These are phyloP conservation scores for Oenanthe melanoleuca DNA, from an alignment of 2,113 vertebrate species.

Conservation along the genomic window DNA sequence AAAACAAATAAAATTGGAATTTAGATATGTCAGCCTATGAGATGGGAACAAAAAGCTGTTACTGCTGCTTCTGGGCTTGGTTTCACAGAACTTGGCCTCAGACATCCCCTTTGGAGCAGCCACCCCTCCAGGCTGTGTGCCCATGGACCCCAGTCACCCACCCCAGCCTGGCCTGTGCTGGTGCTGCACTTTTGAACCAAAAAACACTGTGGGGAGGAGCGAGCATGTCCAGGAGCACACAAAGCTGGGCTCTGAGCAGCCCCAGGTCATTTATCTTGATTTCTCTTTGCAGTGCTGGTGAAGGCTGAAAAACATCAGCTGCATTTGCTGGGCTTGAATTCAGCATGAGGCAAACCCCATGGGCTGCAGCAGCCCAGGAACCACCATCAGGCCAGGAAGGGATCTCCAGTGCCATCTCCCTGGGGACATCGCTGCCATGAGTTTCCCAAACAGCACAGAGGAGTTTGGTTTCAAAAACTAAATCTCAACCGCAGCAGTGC, in stretches of 20 bases:
- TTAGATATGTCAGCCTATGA: not conserved
- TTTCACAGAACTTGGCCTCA: not conserved
- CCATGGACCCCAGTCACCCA: not conserved
- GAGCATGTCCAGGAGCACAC: not conserved
- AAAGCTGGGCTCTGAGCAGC: not conserved
- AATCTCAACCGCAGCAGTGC: not conserved
- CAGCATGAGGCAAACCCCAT: not conserved
- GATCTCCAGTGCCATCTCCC: not conserved
- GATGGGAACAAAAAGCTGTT: not conserved
- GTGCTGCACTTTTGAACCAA: not conserved
- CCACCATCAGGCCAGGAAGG: not conserved
- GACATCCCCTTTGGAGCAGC: not conserved
- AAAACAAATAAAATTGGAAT: not conserved
- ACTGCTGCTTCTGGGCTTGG: not conserved
- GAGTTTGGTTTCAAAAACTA: not conserved
- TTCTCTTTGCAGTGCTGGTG: conserved; percentile 46
- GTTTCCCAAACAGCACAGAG: not conserved
- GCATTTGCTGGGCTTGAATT: conserved; percentile 31
- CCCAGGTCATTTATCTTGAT: conserved; percentile 57
- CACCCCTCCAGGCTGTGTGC: too few relatives aligned
- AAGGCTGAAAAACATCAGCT: conserved; percentile 35
- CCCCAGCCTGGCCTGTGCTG: not conserved
- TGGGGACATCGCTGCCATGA: fast-evolving
- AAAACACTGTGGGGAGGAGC: not conserved
- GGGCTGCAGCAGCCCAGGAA: not conserved